Evolutionary conservation across 2,888 invertebrate species (phyloP), one percentile per base, ranked within the genome.

Genomic region (Sesia apiformis): DNA sequence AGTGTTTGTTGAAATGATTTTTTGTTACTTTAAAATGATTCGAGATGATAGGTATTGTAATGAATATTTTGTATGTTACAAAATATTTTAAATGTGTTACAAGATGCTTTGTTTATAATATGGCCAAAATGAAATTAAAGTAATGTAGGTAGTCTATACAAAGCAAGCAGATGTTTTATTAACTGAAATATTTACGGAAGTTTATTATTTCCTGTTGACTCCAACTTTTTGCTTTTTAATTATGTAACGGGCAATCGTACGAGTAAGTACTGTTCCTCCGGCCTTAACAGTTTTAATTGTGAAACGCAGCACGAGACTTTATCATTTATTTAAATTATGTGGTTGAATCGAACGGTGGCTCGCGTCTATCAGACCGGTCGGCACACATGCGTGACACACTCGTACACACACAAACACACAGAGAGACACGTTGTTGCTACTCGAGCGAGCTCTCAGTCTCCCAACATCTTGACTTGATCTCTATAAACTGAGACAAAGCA

Each of bases 311-410:
- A 69, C 69, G 76, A 75, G 72, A 69, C 74, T 81, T 78, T 75
- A 77, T 78, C 77, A 79, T 76, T 78, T 81, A 81, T 81, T 81
- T 76, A 81, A 82, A 82, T 81, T 70, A 80, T 79, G 74, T 76
- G 74, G 76, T 76, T 75, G 74, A 75, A 74, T 73, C 72, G 76
- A 80, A 79, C 80, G 75, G 78, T 78, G 74, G 78, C 75, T 73
- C 65, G 70, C 64, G 72, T 78, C 76, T 78, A 71, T 74, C 68
- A 61, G 82, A 84, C 84, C 84, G 84, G 85, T 84, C 80, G 69
- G 69, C 65, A 69, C 65, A 61, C 65, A 63, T 66, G 63, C 62
- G 65, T 64, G 57, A 61, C 59, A 58, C 52, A 68, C 66, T 60
- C 68, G 65, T 67, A 72, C 72, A 70, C 60, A 58, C 62, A 56